Conservation (phyloP, 2,113 vertebrate genomes). For the Daphoenositta chrysoptera region DNA sequence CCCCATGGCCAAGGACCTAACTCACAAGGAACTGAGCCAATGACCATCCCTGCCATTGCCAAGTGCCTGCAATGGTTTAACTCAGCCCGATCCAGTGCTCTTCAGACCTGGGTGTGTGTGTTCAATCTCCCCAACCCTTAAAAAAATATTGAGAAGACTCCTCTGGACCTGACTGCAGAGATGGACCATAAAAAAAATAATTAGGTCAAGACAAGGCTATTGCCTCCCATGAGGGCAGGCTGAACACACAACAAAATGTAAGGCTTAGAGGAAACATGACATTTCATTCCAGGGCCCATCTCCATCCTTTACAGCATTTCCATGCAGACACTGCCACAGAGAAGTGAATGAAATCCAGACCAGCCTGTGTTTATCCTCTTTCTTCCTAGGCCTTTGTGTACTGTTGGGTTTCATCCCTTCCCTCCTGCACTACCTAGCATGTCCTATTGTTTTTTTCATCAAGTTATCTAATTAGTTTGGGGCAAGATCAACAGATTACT, state of each 20-base stretch:
- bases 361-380: background rate
- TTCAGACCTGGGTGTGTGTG: background rate
- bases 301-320: background rate
- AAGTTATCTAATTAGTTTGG: conserved; percentile 8
- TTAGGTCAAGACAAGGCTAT: background rate
- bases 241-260: background rate
- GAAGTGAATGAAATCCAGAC: background rate
- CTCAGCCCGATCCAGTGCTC: background rate
- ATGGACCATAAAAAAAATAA: background rate
- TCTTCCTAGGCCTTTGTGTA: background rate
- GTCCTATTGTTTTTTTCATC: background rate
- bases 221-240: background rate
- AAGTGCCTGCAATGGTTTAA: background rate
- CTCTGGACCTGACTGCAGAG: background rate
- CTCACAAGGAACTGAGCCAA: background rate
- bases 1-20: background rate
- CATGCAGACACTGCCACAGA: background rate
- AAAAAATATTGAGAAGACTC: background rate
- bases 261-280: background rate
- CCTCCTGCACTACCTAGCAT: background rate
- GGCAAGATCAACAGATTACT: conserved; percentile 22
- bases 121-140: background rate
- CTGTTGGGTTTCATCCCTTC: background rate
- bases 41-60: background rate
- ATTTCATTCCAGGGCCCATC: background rate